Evolutionary conservation across 2,888 invertebrate species (phyloP), one percentile per base, ranked within the genome.

Genomic region (Melieria omissa): DNA sequence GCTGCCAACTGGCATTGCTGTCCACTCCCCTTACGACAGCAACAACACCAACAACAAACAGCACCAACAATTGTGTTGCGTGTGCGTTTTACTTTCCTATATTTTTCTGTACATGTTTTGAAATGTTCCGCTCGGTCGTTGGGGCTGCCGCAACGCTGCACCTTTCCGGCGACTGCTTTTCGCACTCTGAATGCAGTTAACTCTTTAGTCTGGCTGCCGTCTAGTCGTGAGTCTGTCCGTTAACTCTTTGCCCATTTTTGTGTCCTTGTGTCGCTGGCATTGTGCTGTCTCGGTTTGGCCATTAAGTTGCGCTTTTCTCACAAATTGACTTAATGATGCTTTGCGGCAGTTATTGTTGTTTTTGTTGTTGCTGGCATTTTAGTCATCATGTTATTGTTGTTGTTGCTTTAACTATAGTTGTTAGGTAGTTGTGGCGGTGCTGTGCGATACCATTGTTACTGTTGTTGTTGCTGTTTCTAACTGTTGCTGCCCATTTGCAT

Each of bases 251-350:
- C 41, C 14, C 14, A 14, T 52, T 10, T 4, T 45, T 54, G 54
- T 54, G 16, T 55, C 8, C 52, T 54, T 14, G 16, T 14, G 16
- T 29, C 5, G 46, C 41, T 64, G 52, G 54, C 60, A 41, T 69
- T 61, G 52, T 62, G 54, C 62, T 62, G 69, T 69, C 69, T 63
- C 69, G 54, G 61, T 73, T 73, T 77, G 78, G 79, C 81, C 81
- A 83, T 83, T 84, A 82, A 81, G 79, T 77, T 80, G 78, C 77
- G 76, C 78, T 77, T 79, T 76, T 76, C 76, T 74, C 76, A 74
- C 79, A 81, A 83, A 82, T 80, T 82, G 82, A 83, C 82, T 81
- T 83, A 85, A 85, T 82, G 84, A 81, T 78, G 78, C 81, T 75
- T 76, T 74, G 58, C 10, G n/a, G 42, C 44, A 12, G 63, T 64